Conservation (phyloP, 2,797 vertebrate genomes). For the Coendou prehensilis region DNA sequence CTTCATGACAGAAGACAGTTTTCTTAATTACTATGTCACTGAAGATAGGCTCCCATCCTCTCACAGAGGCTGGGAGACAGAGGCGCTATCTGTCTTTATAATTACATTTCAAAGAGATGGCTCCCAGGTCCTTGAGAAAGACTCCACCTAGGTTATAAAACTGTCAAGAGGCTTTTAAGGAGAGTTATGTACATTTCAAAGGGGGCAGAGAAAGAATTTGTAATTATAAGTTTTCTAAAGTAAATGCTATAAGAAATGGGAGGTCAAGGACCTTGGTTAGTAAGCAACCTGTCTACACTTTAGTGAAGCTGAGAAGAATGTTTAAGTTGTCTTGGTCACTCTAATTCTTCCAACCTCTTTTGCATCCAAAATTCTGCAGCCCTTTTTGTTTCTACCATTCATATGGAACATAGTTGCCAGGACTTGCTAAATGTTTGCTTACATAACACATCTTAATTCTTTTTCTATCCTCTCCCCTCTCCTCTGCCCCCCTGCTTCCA, state of each 20-base stretch:
- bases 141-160: conserved; percentile 63
- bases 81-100: conserved; percentile 13
- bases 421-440: neutral
- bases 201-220: conserved; percentile 23
- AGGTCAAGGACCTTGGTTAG: neutral
- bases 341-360: neutral
- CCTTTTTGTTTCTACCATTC: neutral
- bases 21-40: neutral
- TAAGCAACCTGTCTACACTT: neutral
- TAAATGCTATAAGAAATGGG: neutral
- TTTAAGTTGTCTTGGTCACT: neutral
- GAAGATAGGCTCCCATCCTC: neutral
- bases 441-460: neutral
- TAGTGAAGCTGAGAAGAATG: neutral
- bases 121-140: conserved; percentile 49
- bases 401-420: neutral
- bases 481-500: neutral
- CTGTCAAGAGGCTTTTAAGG: conserved; percentile 64
- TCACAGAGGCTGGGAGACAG: neutral
- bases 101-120: conserved; percentile 63
- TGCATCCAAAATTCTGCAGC: neutral
- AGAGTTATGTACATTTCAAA: conserved; percentile 67
- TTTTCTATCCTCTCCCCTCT: neutral
- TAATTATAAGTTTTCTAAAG: conserved; percentile 60
- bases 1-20: neutral